phyloP scores from a whole-genome alignment of 2,797 vertebrate species.

The Anomalospiza imberbis region DNA sequence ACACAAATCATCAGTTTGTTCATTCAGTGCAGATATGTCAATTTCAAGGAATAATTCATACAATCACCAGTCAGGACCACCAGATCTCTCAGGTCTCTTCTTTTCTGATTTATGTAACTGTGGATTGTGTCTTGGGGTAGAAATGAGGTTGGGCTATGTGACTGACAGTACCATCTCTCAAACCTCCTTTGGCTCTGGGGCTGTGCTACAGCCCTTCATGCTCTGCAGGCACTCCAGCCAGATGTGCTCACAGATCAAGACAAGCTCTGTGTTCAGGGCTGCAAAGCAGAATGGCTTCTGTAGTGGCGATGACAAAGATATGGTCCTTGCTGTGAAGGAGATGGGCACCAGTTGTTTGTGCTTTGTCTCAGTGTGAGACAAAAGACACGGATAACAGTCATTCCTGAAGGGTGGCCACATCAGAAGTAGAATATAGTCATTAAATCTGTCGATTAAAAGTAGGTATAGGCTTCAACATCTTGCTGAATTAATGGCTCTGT shows the following conservation, averaged over 20 bases:
- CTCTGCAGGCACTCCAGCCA: neutral
- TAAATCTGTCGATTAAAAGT: conserved; percentile 11
- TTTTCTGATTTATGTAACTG: neutral
- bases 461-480: neutral
- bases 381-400: neutral
- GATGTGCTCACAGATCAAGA: neutral
- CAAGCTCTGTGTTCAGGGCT: neutral
- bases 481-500: neutral
- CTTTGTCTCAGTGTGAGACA: conserved; percentile 6
- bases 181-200: neutral
- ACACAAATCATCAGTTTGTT: neutral
- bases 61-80: fast-evolving
- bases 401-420: conserved; percentile 2
- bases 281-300: neutral
- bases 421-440: neutral
- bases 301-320: neutral
- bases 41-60: neutral
- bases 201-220: neutral
- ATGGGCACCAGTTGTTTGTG: conserved; percentile 8
- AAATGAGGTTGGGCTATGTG: neutral
- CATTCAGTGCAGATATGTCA: neutral
- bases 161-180: neutral
- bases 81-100: neutral
- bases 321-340: neutral
- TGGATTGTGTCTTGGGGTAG: neutral